A percentile compares a stretch with the other conserved stretches of the same genome.
phyloP scores from a whole-genome alignment of 2,113 vertebrate species.

The Spea multiplicata region DNA sequence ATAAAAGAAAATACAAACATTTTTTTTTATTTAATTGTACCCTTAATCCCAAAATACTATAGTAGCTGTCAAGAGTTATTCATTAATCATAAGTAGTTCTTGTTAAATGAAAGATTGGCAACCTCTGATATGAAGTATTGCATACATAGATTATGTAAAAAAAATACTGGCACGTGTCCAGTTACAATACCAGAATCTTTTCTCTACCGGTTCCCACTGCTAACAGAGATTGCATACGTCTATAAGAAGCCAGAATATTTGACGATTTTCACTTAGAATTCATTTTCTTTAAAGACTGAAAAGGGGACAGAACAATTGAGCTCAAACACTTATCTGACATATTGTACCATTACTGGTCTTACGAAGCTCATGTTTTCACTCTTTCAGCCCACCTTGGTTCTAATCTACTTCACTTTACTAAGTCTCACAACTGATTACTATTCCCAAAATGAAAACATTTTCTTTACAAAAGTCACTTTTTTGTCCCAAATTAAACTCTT shows the following conservation, averaged over 20 bases:
- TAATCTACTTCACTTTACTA: constrained; percentile 1
- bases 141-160: too few relatives aligned
- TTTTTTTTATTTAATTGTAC: too few relatives aligned
- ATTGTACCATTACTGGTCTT: not conserved
- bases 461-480: not conserved
- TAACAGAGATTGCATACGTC: not conserved
- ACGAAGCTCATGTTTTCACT: not conserved
- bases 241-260: not conserved
- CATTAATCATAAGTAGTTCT: too few relatives aligned
- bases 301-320: not conserved
- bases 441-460: not conserved
- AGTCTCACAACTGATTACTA: not conserved
- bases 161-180: too few relatives aligned
- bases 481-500: too few relatives aligned
- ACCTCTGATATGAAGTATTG: too few relatives aligned
- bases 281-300: not conserved
- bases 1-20: too few relatives aligned
- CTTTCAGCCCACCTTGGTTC: not conserved
- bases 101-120: too few relatives aligned
- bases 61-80: too few relatives aligned
- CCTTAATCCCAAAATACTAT: too few relatives aligned
- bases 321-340: not conserved
- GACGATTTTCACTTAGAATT: not conserved
- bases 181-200: not conserved
- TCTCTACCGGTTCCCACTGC: not conserved